Evolutionary conservation across 2,888 invertebrate genomes (phyloP), one percentile per base, ranked within the genome.

Genomic region (Sympetrum striolatum): DNA sequence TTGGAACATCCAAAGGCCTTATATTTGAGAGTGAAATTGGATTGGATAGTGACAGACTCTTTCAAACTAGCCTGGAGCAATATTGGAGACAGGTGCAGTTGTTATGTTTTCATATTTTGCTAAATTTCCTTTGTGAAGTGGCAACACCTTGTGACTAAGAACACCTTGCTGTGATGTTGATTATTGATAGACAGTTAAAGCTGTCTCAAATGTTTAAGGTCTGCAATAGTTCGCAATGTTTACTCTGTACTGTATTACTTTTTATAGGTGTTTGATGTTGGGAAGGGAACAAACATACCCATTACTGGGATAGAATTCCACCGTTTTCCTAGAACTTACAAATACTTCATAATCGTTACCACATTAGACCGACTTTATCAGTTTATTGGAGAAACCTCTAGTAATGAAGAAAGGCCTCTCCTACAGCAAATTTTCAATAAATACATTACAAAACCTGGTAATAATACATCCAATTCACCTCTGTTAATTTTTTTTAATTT

Each of bases 231-330:
- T 31, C 8, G 31, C 31, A 4, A 31, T 31, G 15, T 31, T 14
- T 2, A 1, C 10, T 31, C 12, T 31, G 5, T 73, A 31, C 31
- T 73, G 25, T n/a, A 14, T 73, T 31, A 3, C 22, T 31, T 90
- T 81, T 92, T 93, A 37, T 94, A 98, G 98, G 96, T 98, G 80
- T 98, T 98, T 93, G 98, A 98, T 94, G 95, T 98, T 92, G 98
- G 98, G 0, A 96, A 96, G 93, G 97, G 97, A 0, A 95, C 95
- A 44, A 95, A 96, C 81, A 97, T 96, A 91, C 96, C 97, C 0
- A 97, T 99, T 91, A 98, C 97, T n/a, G 98, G 98, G 0, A 94
- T 99, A 90, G 97, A 98, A 93, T 97, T 97, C 93, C 96, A 97
- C 93, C 96, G 96, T 93, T 95, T 97, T 91, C 96, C 96, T 18